Evolutionary conservation across 2,888 invertebrate genomes (phyloP).

Genomic region (Sisyra terminalis): DNA sequence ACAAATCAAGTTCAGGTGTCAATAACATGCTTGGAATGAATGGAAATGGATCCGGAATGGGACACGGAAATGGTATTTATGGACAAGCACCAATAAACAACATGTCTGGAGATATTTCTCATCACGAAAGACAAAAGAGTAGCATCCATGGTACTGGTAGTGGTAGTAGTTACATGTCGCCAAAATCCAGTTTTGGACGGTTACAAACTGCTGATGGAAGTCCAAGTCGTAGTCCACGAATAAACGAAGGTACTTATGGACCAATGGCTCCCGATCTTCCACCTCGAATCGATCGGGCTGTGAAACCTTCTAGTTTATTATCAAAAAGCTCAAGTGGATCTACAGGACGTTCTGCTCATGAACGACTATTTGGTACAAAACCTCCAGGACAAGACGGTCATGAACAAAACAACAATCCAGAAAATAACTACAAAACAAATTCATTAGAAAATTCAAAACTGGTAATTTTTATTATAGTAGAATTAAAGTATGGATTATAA

Average conservation of each 20-base stretch:
- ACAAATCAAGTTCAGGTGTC: not conserved
- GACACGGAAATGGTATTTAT: constrained; percentile 15
- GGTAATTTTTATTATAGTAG: too few relatives aligned
- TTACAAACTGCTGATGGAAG: constrained; percentile 10
- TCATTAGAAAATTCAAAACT: constrained; percentile 29
- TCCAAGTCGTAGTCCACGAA: constrained; percentile 16
- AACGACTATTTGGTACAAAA: constrained; percentile 47
- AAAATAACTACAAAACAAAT: constrained; percentile 21
- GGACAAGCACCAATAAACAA: not conserved
- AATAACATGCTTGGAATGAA: constrained; percentile 14
- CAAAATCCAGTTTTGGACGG: constrained; percentile 1
- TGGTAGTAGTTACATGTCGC: not conserved
- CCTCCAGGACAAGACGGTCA: constrained; percentile 15
- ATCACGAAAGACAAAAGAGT: constrained; percentile 8
- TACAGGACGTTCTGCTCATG: constrained; percentile 40
- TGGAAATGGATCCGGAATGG: constrained; percentile 21
- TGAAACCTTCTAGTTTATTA: constrained; percentile 47
- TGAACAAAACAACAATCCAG: constrained; percentile 14
- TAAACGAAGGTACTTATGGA: constrained; percentile 22
- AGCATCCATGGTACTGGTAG: constrained; percentile 1
- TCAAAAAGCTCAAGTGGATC: constrained; percentile 13
- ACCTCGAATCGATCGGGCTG: constrained; percentile 63
- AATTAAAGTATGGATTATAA: not conserved
- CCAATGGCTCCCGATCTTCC: constrained; percentile 61
- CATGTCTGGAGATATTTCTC: not conserved